Base-by-base conservation (phyloP, 2,888 invertebrate species). In the Perizoma flavofasciatum region DNA sequence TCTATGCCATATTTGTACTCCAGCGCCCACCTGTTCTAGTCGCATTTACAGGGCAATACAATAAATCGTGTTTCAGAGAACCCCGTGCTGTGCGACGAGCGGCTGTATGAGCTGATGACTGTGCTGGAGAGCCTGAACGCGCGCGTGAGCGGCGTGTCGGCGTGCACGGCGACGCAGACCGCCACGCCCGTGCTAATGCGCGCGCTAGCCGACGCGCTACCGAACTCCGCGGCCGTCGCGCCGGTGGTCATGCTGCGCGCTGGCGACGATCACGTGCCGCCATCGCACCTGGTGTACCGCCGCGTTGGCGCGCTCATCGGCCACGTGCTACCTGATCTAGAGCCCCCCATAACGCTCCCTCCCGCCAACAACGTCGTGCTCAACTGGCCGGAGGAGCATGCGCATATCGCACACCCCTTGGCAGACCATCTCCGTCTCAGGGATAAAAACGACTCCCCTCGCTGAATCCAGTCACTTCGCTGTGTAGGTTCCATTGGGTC, bases 11-110 rank as follows among this genome's bases (percentile, higher is more conserved):
- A 22, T 22, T 22, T 22, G 22, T 22, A 22, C 22, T 22, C 22
- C 1, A 22, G 22, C 22, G 1, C 3, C 22, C 1, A 22, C 22
- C 22, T 22, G 22, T 22, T 22, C 22, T 22, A 22, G 22, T 22
- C 22, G 3, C 22, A 22, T 22, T 22, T 22, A 22, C 22, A 22
- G 3, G 22, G 3, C 22, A 22, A 22, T 22, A 3, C 22, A 0
- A 44, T 41, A 5, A 11, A 33, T n/a, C 46, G n/a, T 49, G 32
- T 93, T 92, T 0, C 92, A 97, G 97, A 96, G 80, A 97, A 97
- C 86, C 97, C 97, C 51, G 95, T 97, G 59, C 86, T 96, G 67
- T 97, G 97, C 81, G 95, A 96, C 79, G 95, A 95, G 56, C 94
- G 93, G 7, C 85, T 96, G 59, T 95, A 94, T 67, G 96, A 96